Evolutionary conservation across 2,888 invertebrate genomes (phyloP).

Genomic region (Plagodis pulveraria): DNA sequence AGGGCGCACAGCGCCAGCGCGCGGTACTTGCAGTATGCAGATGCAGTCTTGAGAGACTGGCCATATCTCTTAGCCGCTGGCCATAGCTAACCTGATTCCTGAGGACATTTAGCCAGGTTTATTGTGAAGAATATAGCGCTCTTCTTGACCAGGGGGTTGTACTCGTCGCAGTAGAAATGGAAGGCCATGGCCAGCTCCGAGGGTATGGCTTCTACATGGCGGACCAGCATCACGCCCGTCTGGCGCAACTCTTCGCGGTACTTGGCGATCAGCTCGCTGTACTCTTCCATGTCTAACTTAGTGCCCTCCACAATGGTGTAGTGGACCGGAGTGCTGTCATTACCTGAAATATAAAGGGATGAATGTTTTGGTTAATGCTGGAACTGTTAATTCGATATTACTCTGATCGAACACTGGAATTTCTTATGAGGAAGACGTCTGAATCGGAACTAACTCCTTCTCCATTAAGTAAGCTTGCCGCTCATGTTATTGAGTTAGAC

Average conservation of each 20-base stretch:
- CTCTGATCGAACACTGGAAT: no score
- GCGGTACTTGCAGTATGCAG: background rate
- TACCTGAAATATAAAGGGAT: slow-evolving; percentile 54
- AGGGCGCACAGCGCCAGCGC: no score
- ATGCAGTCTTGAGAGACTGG: no score
- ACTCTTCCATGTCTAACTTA: slow-evolving; percentile 55
- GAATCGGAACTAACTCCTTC: no score
- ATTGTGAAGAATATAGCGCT: slow-evolving; percentile 78
- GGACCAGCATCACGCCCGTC: slow-evolving; percentile 72
- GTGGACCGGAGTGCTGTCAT: slow-evolving; percentile 51
- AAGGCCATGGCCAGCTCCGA: slow-evolving; percentile 77
- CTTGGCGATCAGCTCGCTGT: slow-evolving; percentile 62
- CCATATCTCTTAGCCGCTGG: no score
- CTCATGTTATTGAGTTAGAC: no score
- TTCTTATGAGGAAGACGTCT: no score
- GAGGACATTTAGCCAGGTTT: slow-evolving; percentile 64
- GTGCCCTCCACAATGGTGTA: slow-evolving; percentile 60
- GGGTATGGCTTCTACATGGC: slow-evolving; percentile 65
- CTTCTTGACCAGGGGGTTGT: slow-evolving; percentile 70
- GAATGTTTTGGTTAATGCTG: background rate
- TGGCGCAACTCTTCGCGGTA: slow-evolving; percentile 59
- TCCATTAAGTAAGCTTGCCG: no score
- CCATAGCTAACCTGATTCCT: slow-evolving; percentile 47
- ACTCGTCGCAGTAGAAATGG: slow-evolving; percentile 81
- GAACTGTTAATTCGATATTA: background rate